Conservation (phyloP, 1,140 invertebrate genomes). For the Sitophilus oryzae region DNA sequence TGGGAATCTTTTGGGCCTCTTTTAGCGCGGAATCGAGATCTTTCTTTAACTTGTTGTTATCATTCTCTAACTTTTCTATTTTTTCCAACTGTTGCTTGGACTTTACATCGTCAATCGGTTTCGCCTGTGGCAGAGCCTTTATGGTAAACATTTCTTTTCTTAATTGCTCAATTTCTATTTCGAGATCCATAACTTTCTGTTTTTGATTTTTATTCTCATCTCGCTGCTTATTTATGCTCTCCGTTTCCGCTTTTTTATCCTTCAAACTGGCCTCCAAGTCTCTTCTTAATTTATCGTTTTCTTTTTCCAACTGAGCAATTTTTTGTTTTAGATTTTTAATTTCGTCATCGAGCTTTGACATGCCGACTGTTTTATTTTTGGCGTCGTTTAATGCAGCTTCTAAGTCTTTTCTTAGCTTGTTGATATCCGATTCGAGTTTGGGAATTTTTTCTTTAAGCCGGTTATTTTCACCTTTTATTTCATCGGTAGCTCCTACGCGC, state of each 20-base stretch:
- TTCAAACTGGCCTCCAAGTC: slow-evolving; percentile 16
- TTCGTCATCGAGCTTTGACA: slow-evolving; percentile 15
- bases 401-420: slow-evolving; percentile 20
- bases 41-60: slow-evolving; percentile 23
- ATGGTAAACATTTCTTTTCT: slow-evolving; percentile 18
- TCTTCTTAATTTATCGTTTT: slow-evolving; percentile 13
- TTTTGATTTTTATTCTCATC: slow-evolving; percentile 18
- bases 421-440: slow-evolving; percentile 20
- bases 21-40: slow-evolving; percentile 20
- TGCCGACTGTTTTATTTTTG: slow-evolving; percentile 12
- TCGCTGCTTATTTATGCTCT: slow-evolving; percentile 5
- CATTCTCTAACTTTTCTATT: slow-evolving; percentile 9
- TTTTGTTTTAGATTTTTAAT: slow-evolving; percentile 20
- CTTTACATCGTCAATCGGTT: not conserved
- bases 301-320: slow-evolving; percentile 18
- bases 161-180: slow-evolving; percentile 20
- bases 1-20: slow-evolving; percentile 14
- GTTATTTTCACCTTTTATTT: slow-evolving; percentile 3
- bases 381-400: slow-evolving; percentile 18
- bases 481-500: not conserved
- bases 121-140: not conserved
- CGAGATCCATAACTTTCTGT: slow-evolving; percentile 17
- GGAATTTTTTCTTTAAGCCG: slow-evolving; percentile 19
- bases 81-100: slow-evolving; percentile 14
- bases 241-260: slow-evolving; percentile 5